Percentiles rank a stretch among this genome's conserved stretches.
Evolutionary conservation across 2,888 invertebrate species (phyloP).

Genomic region (Notocelia uddmanniana): DNA sequence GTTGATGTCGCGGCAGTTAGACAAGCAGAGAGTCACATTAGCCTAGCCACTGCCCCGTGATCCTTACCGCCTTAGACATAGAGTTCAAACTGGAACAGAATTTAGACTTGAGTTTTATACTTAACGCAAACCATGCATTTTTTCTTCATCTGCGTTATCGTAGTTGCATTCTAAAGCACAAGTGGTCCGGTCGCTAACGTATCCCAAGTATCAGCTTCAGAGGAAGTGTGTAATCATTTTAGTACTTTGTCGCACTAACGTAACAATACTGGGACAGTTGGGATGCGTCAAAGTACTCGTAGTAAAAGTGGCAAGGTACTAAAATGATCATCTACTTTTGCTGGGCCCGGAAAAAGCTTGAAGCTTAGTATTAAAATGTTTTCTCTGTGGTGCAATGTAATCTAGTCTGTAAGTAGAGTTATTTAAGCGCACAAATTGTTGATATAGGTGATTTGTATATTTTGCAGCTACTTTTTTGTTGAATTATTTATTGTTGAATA

Average conservation of each 20-base stretch:
- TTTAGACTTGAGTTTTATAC: background rate
- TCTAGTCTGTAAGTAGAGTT: slow-evolving; percentile 45
- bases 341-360: too few species aligned
- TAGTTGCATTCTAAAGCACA: too few species aligned
- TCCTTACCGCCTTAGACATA: background rate
- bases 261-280: too few species aligned
- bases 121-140: background rate
- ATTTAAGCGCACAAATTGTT: slow-evolving; percentile 51
- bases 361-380: slow-evolving; percentile 11
- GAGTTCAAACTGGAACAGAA: background rate
- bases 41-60: slow-evolving; percentile 68
- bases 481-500: slow-evolving; percentile 57
- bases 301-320: too few species aligned
- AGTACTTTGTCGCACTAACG: too few species aligned
- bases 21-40: slow-evolving; percentile 85
- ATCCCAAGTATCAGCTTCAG: too few species aligned
- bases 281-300: too few species aligned
- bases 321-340: too few species aligned
- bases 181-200: too few species aligned
- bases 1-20: slow-evolving; percentile 67
- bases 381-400: slow-evolving; percentile 25
- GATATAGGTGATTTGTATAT: slow-evolving; percentile 58
- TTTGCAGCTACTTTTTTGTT: slow-evolving; percentile 64
- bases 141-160: too few species aligned
- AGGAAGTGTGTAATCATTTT: too few species aligned